Base-by-base conservation (phyloP, 2,888 invertebrate genomes). In the Cephus nigrinus region DNA sequence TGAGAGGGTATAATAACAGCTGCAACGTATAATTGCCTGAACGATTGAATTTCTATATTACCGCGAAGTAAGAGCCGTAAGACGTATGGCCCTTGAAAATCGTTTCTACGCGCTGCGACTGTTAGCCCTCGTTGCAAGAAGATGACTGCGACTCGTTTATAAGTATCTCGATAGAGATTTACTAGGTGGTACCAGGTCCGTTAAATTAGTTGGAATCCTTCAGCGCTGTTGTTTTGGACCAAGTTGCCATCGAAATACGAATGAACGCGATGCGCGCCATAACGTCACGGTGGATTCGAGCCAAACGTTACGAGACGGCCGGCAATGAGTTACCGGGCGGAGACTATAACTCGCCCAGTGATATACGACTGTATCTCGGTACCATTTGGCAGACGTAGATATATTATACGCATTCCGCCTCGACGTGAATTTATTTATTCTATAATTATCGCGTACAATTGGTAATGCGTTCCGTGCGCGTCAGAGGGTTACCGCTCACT, bases 371-470 rank as follows among this genome's bases (percentile, higher is more conserved):
- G 91, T 89, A 91, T 91, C 91, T 90, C 89, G 88, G 90, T 90
- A 90, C 90, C 91, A 91, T 91, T 91, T 91, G 91, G 90, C 91
- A 91, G 91, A 91, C 91, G 90, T 89, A 88, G 91, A 91, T 91
- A 91, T 91, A 91, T 91, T 89, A 88, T 88, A 85, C 88, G 89
- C 90, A 90, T 90, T 89, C 90, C 89, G 84, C 85, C 84, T 79
- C 86, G 90, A 90, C 90, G 89, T 91, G 85, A 90, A 91, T 91
- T 91, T 91, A 91, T 91, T 91, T 91, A 91, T 91, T 91, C 91
- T 90, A 90, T 91, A 91, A 91, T 91, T 91, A 91, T 90, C 90
- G 88, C 88, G 87, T 87, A 88, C 90, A 88, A 91, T 91, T 88
- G 90, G 90, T 89, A 90, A 88, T 86, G 78, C 71, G 69, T 40